Evolutionary conservation across 1,140 invertebrate species (phyloP), one percentile per base, ranked within the genome.

Genomic region (Pissodes strobi): DNA sequence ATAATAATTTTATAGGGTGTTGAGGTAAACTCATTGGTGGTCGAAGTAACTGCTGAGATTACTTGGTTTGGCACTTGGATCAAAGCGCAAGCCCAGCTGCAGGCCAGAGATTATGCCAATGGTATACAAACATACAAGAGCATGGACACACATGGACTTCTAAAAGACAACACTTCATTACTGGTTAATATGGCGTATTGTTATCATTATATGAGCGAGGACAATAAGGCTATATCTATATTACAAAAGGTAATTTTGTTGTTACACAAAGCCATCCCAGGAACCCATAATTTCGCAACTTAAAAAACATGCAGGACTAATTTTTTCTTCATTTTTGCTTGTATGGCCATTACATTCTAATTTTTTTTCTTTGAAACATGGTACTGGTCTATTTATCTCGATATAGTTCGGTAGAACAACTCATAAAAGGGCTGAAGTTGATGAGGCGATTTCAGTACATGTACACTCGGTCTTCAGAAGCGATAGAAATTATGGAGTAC

Each of bases 41-140:
- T 89, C 17, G 83, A 84, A 67, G 82, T 81, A 38, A 76, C 80
- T 8, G 75, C 80, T 3, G 82, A 80, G 74, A 69, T 79, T 56
- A 74, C 78, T 76, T 84, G 88, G 88, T 77, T 90, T 13, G 84
- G 82, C 59, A 75, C 80, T 1, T 90, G 88, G 88, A 84, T 91
- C 17, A 87, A 87, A 77, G 88, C 84, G 15, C 86, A 88, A 69
- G 83, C 85, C 23, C 82, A 85, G 57, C 79, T 89, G 67, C 80
- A 88, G 67, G 82, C 82, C 45, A 79, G 83, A 59, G 89, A 90
- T 69, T 90, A 86, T 72, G 74, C 76, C 22, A 80, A 80, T 72
- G 87, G 88, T 6, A 80, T 88, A 8, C 76, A 78, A 37, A 82
- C 86, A 9, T 84, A 90, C 39, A 83, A 82, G 62, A 81, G 83